Base-by-base conservation (phyloP, 2,797 vertebrate genomes). In the Centroberyx gerrardi region DNA sequence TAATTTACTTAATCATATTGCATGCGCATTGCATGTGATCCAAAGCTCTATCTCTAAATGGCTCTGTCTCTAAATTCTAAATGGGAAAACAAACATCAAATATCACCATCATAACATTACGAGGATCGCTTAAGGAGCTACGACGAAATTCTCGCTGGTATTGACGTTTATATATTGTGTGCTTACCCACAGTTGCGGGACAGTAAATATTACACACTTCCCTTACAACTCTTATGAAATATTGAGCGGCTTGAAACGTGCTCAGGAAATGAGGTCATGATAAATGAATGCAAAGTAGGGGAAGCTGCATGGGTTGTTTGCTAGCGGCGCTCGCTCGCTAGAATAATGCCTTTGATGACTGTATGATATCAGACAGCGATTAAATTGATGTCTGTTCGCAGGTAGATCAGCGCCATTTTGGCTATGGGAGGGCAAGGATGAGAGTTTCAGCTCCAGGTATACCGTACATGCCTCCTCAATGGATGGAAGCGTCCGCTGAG, bases 241-340 rank as follows among this genome's bases (percentile, higher is more conserved):
- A 90, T 86, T 82, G 79, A 92, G 74, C 22, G 53, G 61, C 38
- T 85, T 83, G 80, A 87, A 87, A 87, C 88, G 78, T 84, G 40
- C 53, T 66, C 42, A 0, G 83, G 58, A 90, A 90, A 91, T 74
- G 46, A 87, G 86, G 88, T 87, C 87, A 86, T 69, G 76, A 84
- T 70, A 80, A 87, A 88, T 84, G 62, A 87, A 86, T 78, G 78
- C 76, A 66, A 77, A 79, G 67, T 79, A 66, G 44, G 48, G 22
- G 49, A 83, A 78, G 72, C 74, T 59, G 69, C 0, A 6, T 55
- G 58, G 72, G 80, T 71, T 63, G 81, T 76, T 80, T 3, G 14
- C 64, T 9, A 12, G 66, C n/a, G 1, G 65, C 78, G 72, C 61
- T 78, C 75, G 59, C 53, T 76, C 63, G 74, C 72, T 73, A 68